A percentile compares a stretch with the other conserved stretches of the same genome.
phyloP scores from a whole-genome alignment of 2,888 invertebrate species.

The Scelioninae gen. 1 region DNA sequence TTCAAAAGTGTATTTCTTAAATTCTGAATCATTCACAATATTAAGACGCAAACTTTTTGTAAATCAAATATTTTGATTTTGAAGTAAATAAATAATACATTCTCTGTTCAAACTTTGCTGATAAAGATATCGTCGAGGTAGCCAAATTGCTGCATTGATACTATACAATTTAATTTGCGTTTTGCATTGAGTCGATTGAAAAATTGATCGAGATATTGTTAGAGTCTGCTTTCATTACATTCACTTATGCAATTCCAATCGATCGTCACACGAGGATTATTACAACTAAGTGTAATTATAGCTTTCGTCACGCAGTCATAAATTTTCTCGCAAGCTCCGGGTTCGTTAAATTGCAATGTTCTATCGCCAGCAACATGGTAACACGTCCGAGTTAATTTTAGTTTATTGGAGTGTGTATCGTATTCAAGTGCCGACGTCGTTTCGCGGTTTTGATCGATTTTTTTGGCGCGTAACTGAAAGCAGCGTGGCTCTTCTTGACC shows the following conservation, averaged over 20 bases:
- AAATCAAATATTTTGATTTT: too few relatives aligned
- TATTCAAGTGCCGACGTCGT: constrained; percentile 47
- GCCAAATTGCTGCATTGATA: too few relatives aligned
- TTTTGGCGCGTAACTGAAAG: constrained; percentile 73
- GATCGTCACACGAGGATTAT: constrained; percentile 62
- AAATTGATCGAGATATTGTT: constrained; percentile 2
- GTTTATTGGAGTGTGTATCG: constrained; percentile 67
- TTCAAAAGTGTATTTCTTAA: too few relatives aligned
- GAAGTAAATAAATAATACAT: too few relatives aligned
- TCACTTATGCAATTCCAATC: constrained; percentile 64
- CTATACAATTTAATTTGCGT: too few relatives aligned
- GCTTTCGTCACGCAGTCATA: constrained; percentile 70
- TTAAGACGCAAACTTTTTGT: too few relatives aligned
- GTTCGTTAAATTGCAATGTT: constrained; percentile 66
- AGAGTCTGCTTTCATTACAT: constrained; percentile 37
- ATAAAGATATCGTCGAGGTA: too few relatives aligned
- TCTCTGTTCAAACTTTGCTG: too few relatives aligned
- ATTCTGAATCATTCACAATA: constrained; percentile 1
- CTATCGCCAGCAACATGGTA: constrained; percentile 62
- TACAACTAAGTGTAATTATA: constrained; percentile 66
- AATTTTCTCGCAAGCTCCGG: constrained; percentile 64
- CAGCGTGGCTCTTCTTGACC: constrained; percentile 78
- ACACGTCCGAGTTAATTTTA: constrained; percentile 68
- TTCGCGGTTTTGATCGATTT: constrained; percentile 76
- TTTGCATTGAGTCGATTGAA: not conserved